phyloP scores from a whole-genome alignment of 2,888 invertebrate genomes.

The Operophtera brumata region DNA sequence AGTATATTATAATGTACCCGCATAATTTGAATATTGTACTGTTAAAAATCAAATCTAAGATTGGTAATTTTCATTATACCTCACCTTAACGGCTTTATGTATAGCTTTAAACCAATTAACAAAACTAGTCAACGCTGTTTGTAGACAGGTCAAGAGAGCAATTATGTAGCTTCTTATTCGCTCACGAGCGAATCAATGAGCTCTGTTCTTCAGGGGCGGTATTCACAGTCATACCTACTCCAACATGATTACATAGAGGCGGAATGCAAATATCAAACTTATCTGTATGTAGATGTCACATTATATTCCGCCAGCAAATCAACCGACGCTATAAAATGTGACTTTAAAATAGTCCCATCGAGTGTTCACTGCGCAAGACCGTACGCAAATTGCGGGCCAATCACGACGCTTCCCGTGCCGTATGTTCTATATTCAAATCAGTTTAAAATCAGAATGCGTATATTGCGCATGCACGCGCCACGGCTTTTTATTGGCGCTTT shows the following conservation, averaged over 20 bases:
- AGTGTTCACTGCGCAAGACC: constrained; percentile 61
- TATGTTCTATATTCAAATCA: constrained; percentile 78
- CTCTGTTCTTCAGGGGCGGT: constrained; percentile 4
- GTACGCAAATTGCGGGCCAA: constrained; percentile 64
- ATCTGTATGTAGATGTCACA: constrained; percentile 31
- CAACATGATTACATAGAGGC: background rate
- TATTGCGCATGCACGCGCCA: constrained; percentile 74
- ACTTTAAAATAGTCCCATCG: constrained; percentile 57
- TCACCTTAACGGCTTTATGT: too few relatives aligned
- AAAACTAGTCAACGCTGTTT: constrained; percentile 26
- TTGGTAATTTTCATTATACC: too few relatives aligned
- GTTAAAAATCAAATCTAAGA: too few relatives aligned
- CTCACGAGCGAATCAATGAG: background rate
- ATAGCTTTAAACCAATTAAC: too few relatives aligned
- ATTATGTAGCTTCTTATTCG: background rate
- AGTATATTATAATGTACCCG: too few relatives aligned
- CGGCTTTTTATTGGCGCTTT: constrained; percentile 73
- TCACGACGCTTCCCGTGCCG: constrained; percentile 46
- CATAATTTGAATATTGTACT: too few relatives aligned
- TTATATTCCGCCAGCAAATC: constrained; percentile 56
- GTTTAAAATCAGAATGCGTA: constrained; percentile 67
- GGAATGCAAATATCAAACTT: constrained; percentile 32
- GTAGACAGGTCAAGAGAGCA: constrained; percentile 17
- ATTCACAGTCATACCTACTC: background rate
- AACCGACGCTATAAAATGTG: constrained; percentile 54